A percentile compares a stretch with the other conserved stretches of the same genome.
phyloP scores from a whole-genome alignment of 2,797 vertebrate genomes.

The Parambassis ranga region DNA sequence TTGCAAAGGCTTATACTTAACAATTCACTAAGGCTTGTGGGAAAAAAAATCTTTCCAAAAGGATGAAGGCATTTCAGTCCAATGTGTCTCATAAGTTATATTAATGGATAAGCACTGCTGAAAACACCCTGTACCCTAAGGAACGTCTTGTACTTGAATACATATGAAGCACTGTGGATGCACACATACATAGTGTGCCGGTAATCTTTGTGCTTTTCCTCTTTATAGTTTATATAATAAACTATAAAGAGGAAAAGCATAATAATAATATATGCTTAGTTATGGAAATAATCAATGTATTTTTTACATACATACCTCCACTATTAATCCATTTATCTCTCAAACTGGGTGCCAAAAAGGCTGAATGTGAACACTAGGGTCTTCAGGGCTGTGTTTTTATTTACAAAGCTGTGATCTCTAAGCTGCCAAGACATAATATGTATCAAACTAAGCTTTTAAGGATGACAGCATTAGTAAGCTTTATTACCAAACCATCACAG shows the following conservation, averaged over 20 bases:
- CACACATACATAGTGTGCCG: too few species aligned
- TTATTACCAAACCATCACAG: too few species aligned
- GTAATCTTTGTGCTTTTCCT: too few species aligned
- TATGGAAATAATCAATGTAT: background rate
- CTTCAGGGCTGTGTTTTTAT: background rate
- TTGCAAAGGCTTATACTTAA: slow-evolving; percentile 22
- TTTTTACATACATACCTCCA: background rate
- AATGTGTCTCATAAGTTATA: background rate
- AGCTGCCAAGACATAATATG: background rate
- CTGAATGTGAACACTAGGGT: background rate
- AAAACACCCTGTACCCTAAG: background rate
- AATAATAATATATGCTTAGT: background rate
- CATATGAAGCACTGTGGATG: background rate
- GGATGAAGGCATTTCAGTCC: background rate
- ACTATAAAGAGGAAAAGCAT: background rate
- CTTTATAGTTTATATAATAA: too few species aligned
- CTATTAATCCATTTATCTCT: slow-evolving; percentile 1
- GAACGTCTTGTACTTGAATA: background rate
- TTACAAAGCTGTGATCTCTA: background rate
- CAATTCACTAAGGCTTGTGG: slow-evolving; percentile 2
- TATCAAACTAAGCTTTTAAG: background rate
- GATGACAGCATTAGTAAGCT: background rate
- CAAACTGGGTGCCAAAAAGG: slow-evolving; percentile 2
- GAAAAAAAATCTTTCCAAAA: slow-evolving; percentile 22
- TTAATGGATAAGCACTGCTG: background rate